These are phyloP conservation scores for Stenodema calcarata DNA, from an alignment of 2,888 invertebrate species.

Conservation along the genomic window DNA sequence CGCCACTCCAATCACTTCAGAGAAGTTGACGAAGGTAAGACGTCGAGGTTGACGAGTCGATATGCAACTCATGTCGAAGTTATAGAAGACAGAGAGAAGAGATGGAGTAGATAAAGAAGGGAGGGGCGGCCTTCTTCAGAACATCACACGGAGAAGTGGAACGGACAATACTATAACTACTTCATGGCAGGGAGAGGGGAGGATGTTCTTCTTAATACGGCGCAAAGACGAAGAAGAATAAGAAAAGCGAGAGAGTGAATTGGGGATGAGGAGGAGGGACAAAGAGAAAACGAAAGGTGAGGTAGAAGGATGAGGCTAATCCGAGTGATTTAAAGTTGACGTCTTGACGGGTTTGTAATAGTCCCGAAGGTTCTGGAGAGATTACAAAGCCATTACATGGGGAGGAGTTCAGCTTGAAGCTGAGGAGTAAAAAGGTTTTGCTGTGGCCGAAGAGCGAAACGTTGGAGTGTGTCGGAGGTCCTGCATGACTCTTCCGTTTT, in stretches of 20 bases:
- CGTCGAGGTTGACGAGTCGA: constrained; percentile 40
- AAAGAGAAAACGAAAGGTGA: not conserved
- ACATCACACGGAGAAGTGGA: not conserved
- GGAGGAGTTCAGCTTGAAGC: not conserved
- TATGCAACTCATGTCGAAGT: constrained; percentile 32
- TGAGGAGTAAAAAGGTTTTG: not conserved
- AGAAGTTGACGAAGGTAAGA: constrained; percentile 42
- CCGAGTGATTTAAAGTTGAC: constrained; percentile 43
- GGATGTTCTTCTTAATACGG: not conserved
- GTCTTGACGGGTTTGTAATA: constrained; percentile 45
- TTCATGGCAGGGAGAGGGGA: not conserved
- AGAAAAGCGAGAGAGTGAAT: not conserved
- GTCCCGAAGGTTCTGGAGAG: constrained; percentile 24
- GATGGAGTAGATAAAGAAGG: not conserved
- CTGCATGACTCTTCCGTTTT: not conserved
- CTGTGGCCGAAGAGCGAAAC: not conserved
- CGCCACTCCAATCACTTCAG: not conserved
- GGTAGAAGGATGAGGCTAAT: constrained; percentile 39
- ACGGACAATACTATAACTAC: constrained; percentile 1
- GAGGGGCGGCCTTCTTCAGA: not conserved
- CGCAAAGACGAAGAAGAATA: not conserved
- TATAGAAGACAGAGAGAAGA: not conserved
- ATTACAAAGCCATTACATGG: constrained; percentile 41
- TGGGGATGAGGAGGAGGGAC: not conserved
- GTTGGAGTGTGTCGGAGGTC: not conserved